Base-by-base conservation (phyloP, 2,113 vertebrate species). In the Chloebia gouldiae region DNA sequence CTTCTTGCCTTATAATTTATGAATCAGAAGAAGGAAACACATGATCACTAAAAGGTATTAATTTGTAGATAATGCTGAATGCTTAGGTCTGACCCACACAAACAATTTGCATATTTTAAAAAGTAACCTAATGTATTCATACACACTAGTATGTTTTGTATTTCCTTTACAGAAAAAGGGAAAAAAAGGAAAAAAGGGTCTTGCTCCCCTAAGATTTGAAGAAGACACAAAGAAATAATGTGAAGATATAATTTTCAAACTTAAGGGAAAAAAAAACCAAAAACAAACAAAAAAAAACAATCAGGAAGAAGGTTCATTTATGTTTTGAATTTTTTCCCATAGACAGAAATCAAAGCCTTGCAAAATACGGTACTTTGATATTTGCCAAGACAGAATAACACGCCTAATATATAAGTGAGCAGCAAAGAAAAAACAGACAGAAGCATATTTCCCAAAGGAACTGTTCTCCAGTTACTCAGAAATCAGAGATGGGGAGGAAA, bases 1-100 rank as follows among this genome's bases (percentile, higher is more conserved):
- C 77, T 85, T 87, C 90, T 89, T 51, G 79, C 87, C 75, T 91
- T 91, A 50, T 86, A 94, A 95, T 96, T 95, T 94, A 88, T 96
- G 93, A 95, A 95, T 96, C 93, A 95, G 71, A 94, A 88, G 65
- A n/a, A 94, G 91, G 95, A 97, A 96, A 88, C 70, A 94, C 82
- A 89, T 65, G 63, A 92, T 40, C 0, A 5, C 40, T 83, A 88
- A 87, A 82, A 89, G 91, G 86, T 81, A 95, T 77, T 96, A 92
- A 95, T 95, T 94, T 95, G 80, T 30, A 94, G 81, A 95, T 88
- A 95, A 91, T 93, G 27, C 30, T 83, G 42, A 93, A 89, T 82
- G 30, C 47, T 91, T 96, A 87, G 35, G 66, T 61, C 84, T 92
- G 93, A 94, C 76, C 91, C 45, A 95, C 30, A 85, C 37, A 85